Evolutionary conservation across 2,113 vertebrate genomes (phyloP).

Genomic region (Excalfactoria chinensis): DNA sequence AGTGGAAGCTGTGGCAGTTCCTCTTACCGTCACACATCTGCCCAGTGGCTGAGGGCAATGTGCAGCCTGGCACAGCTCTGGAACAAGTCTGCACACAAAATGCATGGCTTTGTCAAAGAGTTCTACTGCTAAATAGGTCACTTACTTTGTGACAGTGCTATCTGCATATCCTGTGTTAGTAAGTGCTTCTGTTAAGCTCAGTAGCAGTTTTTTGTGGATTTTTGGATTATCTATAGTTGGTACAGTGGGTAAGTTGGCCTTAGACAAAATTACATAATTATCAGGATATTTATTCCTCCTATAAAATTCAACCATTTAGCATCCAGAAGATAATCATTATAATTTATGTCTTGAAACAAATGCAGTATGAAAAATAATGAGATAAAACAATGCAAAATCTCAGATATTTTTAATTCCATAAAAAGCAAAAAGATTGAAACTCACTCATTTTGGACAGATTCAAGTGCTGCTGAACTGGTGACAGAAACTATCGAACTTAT

Average conservation of each 20-base stretch:
- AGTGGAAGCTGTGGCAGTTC: not conserved
- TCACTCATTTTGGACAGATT: not conserved
- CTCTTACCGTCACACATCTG: accelerated
- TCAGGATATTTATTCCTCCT: not conserved
- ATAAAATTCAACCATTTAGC: not conserved
- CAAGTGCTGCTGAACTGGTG: not conserved
- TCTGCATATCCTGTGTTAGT: not conserved
- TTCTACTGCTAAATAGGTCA: not conserved
- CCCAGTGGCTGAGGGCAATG: not conserved
- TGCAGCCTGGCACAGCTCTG: not conserved
- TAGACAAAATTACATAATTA: not conserved
- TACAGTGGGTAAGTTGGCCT: no score
- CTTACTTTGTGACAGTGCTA: not conserved
- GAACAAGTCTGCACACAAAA: not conserved
- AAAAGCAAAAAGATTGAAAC: not conserved
- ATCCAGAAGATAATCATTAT: not conserved
- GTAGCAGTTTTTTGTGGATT: not conserved
- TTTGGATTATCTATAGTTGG: not conserved
- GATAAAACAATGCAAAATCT: not conserved
- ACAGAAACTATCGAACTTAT: not conserved
- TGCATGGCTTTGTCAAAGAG: not conserved
- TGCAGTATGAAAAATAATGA: not conserved
- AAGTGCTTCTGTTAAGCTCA: not conserved
- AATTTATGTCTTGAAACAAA: not conserved
- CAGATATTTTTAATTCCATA: not conserved